Evolutionary conservation across 2,888 invertebrate genomes (phyloP).

Genomic region (Acrocyrtus sp.): DNA sequence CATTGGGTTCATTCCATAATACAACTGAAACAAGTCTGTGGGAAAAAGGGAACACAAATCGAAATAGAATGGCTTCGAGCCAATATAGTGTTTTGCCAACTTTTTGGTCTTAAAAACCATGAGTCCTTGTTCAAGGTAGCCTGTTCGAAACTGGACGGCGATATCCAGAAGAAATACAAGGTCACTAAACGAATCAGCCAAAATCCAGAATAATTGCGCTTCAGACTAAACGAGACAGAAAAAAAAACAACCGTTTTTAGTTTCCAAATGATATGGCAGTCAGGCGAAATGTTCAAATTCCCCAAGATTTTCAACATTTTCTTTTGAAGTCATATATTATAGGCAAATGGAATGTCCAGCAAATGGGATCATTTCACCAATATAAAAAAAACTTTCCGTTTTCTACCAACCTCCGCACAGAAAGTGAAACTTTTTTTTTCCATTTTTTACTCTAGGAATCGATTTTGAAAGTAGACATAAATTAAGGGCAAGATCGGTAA

Average conservation of each 20-base stretch:
- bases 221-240: slow-evolving; percentile 70
- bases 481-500: too few species aligned
- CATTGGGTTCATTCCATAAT: slow-evolving; percentile 84
- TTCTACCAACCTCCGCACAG: too few species aligned
- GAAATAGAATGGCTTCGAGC: slow-evolving; percentile 84
- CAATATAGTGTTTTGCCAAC: slow-evolving; percentile 87
- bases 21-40: slow-evolving; percentile 86
- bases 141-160: slow-evolving; percentile 90
- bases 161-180: slow-evolving; percentile 88
- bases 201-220: slow-evolving; percentile 80
- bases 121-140: slow-evolving; percentile 93
- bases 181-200: slow-evolving; percentile 87
- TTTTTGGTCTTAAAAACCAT: slow-evolving; percentile 94
- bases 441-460: too few species aligned
- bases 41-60: slow-evolving; percentile 87
- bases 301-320: neutral
- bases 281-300: too few species aligned
- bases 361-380: too few species aligned
- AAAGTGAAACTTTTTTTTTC: too few species aligned
- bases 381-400: too few species aligned
- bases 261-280: neutral
- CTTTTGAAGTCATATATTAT: too few species aligned
- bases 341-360: too few species aligned
- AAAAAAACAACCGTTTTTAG: slow-evolving; percentile 37
- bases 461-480: too few species aligned